These are phyloP conservation scores for Samia ricini DNA, from an alignment of 1,140 invertebrate species.

Conservation along the genomic window DNA sequence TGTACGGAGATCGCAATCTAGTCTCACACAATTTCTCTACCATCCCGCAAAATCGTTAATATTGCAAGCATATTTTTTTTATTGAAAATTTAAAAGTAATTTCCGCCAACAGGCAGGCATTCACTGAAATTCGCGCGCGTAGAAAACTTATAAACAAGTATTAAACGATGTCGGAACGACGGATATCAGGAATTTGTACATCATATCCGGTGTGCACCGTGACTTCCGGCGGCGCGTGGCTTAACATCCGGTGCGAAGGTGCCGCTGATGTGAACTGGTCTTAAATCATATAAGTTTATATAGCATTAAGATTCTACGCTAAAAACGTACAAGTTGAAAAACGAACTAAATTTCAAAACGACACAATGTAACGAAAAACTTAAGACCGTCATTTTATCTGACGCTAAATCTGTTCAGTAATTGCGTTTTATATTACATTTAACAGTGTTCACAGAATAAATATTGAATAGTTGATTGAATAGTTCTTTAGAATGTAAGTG, in stretches of 20 bases:
- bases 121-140: background rate
- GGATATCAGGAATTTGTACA: slow-evolving; percentile 66
- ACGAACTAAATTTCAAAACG: too few species aligned
- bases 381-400: too few species aligned
- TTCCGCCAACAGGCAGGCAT: background rate
- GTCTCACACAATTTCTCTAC: too few species aligned
- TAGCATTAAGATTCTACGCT: too few species aligned
- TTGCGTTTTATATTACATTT: too few species aligned
- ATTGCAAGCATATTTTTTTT: background rate
- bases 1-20: too few species aligned
- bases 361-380: too few species aligned
- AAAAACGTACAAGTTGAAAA: too few species aligned
- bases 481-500: too few species aligned
- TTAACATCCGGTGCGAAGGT: slow-evolving; percentile 37
- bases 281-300: background rate
- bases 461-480: too few species aligned
- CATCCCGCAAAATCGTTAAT: background rate
- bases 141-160: slow-evolving; percentile 16
- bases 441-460: too few species aligned
- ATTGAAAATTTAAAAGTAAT: background rate
- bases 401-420: too few species aligned
- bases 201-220: slow-evolving; percentile 64
- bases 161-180: slow-evolving; percentile 18
- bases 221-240: slow-evolving; percentile 47
- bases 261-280: background rate